A percentile compares a stretch with the other conserved stretches of the same genome.
These are phyloP conservation scores for Euleptes europaea DNA, from an alignment of 2,113 vertebrate genomes.

Conservation along the genomic window DNA sequence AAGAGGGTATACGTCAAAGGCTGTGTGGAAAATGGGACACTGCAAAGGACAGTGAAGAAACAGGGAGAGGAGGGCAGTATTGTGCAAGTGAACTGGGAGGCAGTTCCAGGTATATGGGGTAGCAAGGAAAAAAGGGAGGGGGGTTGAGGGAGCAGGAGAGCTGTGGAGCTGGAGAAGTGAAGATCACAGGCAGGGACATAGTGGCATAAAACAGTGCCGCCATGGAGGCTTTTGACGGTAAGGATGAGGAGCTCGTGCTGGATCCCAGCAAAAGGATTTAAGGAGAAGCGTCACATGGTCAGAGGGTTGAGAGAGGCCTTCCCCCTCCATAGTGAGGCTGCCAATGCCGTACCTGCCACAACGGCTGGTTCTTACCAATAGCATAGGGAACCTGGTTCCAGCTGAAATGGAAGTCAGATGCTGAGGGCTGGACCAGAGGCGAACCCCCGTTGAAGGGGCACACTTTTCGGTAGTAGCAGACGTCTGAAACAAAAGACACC, in stretches of 20 bases:
- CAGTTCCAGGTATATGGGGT: too few species aligned
- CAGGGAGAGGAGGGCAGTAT: too few species aligned
- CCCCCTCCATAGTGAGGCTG: background rate
- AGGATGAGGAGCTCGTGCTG: background rate
- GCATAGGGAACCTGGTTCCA: slow-evolving; percentile 98
- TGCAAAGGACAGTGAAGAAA: too few species aligned
- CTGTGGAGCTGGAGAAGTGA: background rate
- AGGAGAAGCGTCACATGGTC: background rate
- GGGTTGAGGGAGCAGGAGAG: background rate
- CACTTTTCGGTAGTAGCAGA: slow-evolving; percentile 95
- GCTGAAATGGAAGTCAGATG: slow-evolving; percentile 96
- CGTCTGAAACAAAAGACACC: slow-evolving; percentile 74
- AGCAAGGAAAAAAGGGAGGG: background rate
- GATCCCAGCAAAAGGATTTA: background rate
- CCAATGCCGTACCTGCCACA: background rate
- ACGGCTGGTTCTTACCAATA: slow-evolving; percentile 81
- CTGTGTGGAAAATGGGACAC: background rate
- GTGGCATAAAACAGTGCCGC: background rate
- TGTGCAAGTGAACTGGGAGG: too few species aligned
- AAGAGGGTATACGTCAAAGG: background rate
- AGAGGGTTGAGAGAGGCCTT: background rate
- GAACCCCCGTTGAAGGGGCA: slow-evolving; percentile 93
- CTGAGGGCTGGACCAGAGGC: slow-evolving; percentile 90
- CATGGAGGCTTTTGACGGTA: too few species aligned
- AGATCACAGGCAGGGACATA: background rate